phyloP scores from a whole-genome alignment of 2,797 vertebrate species.

The Lepilemur ruficaudatus region DNA sequence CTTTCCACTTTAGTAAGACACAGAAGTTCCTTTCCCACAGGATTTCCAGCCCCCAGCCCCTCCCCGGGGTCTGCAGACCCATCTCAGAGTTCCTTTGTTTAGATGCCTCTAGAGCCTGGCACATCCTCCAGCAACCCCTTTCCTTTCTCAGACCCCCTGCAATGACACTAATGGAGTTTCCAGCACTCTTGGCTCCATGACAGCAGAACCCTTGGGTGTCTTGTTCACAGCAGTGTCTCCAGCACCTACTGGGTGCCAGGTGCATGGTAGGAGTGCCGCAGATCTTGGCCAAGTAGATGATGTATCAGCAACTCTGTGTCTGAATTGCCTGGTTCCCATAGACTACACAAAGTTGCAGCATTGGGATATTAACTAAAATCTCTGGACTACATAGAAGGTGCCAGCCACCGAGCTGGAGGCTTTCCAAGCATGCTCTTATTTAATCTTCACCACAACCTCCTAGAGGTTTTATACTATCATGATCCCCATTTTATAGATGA shows the following conservation, averaged over 20 bases:
- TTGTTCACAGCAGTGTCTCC: not conserved
- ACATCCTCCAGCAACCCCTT: not conserved
- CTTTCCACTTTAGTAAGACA: not conserved
- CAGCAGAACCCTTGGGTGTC: not conserved
- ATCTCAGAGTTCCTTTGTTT: fast-evolving
- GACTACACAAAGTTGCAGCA: too few relatives aligned
- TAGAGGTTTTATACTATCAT: not conserved
- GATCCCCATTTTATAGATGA: not conserved
- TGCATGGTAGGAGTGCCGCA: not conserved
- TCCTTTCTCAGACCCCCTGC: not conserved
- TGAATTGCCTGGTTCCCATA: fast-evolving
- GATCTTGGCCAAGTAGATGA: too few relatives aligned
- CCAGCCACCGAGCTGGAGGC: not conserved
- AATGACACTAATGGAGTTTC: not conserved
- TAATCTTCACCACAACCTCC: not conserved
- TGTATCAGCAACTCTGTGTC: not conserved
- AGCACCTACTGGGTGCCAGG: not conserved
- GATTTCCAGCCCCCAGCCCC: too few relatives aligned
- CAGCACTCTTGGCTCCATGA: not conserved
- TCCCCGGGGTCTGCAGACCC: not conserved
- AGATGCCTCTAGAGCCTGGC: not conserved
- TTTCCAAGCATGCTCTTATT: not conserved
- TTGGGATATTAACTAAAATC: not conserved
- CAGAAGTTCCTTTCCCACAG: too few relatives aligned
- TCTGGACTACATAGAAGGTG: not conserved